Evolutionary conservation across 2,888 invertebrate genomes (phyloP), one percentile per base, ranked within the genome.

Genomic region (Scaptomyza polygonia): DNA sequence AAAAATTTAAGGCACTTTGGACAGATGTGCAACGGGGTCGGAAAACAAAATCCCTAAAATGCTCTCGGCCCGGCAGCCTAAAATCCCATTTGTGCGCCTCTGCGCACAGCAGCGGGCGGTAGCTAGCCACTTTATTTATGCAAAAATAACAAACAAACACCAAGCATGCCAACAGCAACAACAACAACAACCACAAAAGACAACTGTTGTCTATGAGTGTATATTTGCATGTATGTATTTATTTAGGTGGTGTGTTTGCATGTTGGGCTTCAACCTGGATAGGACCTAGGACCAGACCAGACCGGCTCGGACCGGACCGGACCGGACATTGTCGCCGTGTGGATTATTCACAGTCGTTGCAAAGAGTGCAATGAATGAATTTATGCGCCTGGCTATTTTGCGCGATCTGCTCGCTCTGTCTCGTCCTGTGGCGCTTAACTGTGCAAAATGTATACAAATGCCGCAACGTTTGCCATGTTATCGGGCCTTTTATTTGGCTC

Each of bases 341-440:
- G 86, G 85, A 88, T 85, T 85, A 88, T 85, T 88, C 88, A 88
- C 79, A 88, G 88, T 77, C 74, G 85, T 74, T 86, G 84, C 84
- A 76, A 39, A 86, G 85, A 79, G 82, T 78, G 87, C 88, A 88
- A 85, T 85, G 85, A 85, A 85, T 85, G 85, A 85, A 85, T 85
- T 85, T 85, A 88, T 85, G 86, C 66, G 59, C 58, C 21, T 30
- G 40, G 54, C 59, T 59, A 54, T 67, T 45, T 54, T 39, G 74
- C 49, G 59, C 55, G 32, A 12, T 47, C 11, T 42, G 25, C 36
- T 18, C 25, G 21, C 11, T 18, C 40, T n/a, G 7, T 11, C 47
- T 12, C 2, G 30, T 18, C 47, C 74, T 34, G 27, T 65, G 54
- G 34, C 68, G 79, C 67, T 81, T 84, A 86, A 77, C 75, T 65